Evolutionary conservation across 1,140 invertebrate genomes (phyloP).

Genomic region (Apis florea): DNA sequence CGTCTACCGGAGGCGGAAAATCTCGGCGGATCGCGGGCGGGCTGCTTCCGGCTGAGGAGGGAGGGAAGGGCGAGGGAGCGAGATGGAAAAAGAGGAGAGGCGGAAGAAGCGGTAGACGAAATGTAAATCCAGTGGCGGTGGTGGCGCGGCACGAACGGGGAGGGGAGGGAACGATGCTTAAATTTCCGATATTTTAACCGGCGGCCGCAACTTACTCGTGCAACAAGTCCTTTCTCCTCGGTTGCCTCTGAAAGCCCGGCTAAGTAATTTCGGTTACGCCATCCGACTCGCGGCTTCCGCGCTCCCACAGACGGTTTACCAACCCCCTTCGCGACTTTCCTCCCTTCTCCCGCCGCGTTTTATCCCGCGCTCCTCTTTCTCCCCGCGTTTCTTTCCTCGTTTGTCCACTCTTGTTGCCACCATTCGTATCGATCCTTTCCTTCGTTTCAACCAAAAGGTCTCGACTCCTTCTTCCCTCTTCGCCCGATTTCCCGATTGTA

Average conservation of each 20-base stretch:
- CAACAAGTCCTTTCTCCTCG: constrained; percentile 80
- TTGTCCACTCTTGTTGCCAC: constrained; percentile 51
- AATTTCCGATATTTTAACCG: constrained; percentile 78
- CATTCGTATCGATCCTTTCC: not conserved
- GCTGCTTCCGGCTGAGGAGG: constrained; percentile 43
- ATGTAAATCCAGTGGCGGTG: constrained; percentile 63
- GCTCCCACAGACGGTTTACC: constrained; percentile 64
- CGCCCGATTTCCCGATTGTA: no score
- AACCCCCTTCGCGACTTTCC: constrained; percentile 31
- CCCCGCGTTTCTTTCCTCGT: constrained; percentile 55
- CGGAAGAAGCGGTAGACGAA: constrained; percentile 59
- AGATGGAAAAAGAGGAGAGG: constrained; percentile 39
- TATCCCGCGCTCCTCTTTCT: constrained; percentile 20
- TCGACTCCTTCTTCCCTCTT: no score
- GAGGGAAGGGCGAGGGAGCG: constrained; percentile 9
- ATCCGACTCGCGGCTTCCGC: constrained; percentile 74
- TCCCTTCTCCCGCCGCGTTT: constrained; percentile 63
- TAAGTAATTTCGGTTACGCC: constrained; percentile 78
- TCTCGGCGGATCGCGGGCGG: constrained; percentile 47
- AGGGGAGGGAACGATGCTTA: constrained; percentile 63
- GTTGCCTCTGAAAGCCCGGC: constrained; percentile 77
- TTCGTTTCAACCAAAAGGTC: no score
- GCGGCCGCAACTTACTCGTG: constrained; percentile 74
- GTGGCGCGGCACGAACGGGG: constrained; percentile 3
- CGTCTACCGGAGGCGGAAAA: constrained; percentile 48